Evolutionary conservation across 2,797 vertebrate species (phyloP), one percentile per base, ranked within the genome.

Genomic region (Iguana delicatissima): DNA sequence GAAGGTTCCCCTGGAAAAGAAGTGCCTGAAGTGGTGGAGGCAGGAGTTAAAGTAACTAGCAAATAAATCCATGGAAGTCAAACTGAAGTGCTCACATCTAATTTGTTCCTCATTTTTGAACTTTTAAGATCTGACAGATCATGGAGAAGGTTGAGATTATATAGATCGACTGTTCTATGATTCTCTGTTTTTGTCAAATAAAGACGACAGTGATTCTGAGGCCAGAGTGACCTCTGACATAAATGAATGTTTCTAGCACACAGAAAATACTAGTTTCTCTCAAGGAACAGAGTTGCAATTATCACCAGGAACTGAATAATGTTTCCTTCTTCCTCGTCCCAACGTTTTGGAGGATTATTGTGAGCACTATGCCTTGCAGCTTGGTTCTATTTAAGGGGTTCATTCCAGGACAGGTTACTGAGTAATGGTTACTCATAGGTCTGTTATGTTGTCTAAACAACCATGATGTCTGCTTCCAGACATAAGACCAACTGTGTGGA

Each of bases 271-370:
- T 46, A 29, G 29, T 62, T 90, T 74, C 79, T 82, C 26, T 24
- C 14, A 87, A 76, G 55, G 16, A 42, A 69, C 74, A 24, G 24
- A 35, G 80, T 18, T 87, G 69, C 59, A 57, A 57, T 79, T 91
- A 76, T 84, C 35, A 6, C n/a, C 76, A 29, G 26, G 29, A 80
- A 35, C 57, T 16, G n/a, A 8, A 76, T 76, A 83, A 42, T 76
- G 13, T 42, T 76, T 77, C 38, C 42, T 90, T 35, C 80, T n/a
- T 82, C 89, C 80, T 84, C 67, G 64, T n/a, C 55, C 77, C 57
- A 24, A 2, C 38, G n/a, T 62, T 79, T 64, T 12, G 35, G 50
- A 86, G 32, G 22, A 18, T 38, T 86, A 42, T 62, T 86, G 79
- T 62, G n/a, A 87, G 16, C 35, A 67, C 22, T 4, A 42, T 52